Evolutionary conservation across 1,140 invertebrate species (phyloP).

Genomic region (Cydia pomonella): DNA sequence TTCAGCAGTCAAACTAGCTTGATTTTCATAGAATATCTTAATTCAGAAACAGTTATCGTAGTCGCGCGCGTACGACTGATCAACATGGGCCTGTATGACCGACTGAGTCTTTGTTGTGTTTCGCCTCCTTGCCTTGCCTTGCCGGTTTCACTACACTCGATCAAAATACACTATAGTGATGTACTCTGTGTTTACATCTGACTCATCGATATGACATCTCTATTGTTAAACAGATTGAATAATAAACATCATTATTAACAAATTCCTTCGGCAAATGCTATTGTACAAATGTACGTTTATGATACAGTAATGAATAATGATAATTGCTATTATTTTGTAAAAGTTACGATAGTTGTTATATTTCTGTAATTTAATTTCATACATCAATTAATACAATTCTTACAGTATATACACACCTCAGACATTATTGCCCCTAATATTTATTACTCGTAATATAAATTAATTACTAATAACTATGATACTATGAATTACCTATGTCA

Average conservation of each 20-base stretch:
- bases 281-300: not conserved
- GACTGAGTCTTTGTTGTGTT: constrained; percentile 78
- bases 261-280: constrained; percentile 37
- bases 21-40: not conserved
- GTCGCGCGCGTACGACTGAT: constrained; percentile 45
- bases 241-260: not conserved
- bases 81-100: constrained; percentile 69
- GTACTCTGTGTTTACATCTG: constrained; percentile 69
- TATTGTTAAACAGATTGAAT: not conserved
- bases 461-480: too few species aligned
- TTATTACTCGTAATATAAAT: too few species aligned
- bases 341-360: too few species aligned
- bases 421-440: too few species aligned
- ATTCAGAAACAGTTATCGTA: constrained; percentile 21
- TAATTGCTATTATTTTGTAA: too few species aligned
- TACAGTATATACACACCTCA: too few species aligned
- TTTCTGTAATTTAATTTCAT: too few species aligned
- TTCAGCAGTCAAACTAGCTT: not conserved
- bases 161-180: constrained; percentile 62
- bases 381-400: too few species aligned
- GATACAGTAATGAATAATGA: too few species aligned
- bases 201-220: constrained; percentile 53
- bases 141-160: constrained; percentile 55
- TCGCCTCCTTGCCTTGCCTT: constrained; percentile 54
- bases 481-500: too few species aligned